These are phyloP conservation scores for Wasmannia auropunctata DNA, from an alignment of 1,140 invertebrate species.

Conservation along the genomic window DNA sequence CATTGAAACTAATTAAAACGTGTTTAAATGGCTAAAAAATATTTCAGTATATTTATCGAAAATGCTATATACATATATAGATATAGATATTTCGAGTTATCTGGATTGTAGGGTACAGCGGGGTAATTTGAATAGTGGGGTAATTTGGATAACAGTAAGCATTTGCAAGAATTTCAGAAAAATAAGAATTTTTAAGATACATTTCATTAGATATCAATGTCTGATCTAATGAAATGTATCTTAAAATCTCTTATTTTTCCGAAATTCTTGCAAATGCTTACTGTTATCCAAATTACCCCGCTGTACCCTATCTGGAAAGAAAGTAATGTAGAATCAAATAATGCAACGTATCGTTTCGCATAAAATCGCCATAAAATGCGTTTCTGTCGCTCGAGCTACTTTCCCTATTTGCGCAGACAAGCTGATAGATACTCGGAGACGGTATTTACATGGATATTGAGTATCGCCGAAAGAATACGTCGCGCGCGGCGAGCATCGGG, in stretches of 20 bases:
- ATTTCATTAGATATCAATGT: too few relatives aligned
- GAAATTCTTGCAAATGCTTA: too few relatives aligned
- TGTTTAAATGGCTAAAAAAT: neutral
- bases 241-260: too few relatives aligned
- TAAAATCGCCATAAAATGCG: neutral
- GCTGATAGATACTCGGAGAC: neutral
- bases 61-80: too few relatives aligned
- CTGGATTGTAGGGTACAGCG: too few relatives aligned
- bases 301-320: neutral
- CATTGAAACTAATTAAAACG: neutral
- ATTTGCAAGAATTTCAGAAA: too few relatives aligned
- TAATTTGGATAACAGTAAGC: too few relatives aligned
- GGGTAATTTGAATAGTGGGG: too few relatives aligned
- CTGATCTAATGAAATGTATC: too few relatives aligned
- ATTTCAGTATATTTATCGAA: neutral
- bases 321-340: conserved; percentile 8
- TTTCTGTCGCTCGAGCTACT: neutral
- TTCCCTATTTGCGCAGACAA: neutral
- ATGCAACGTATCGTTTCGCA: neutral
- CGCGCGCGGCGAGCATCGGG: neutral
- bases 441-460: conserved; percentile 23
- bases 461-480: conserved; percentile 3
- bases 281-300: too few relatives aligned
- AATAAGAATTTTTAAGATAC: too few relatives aligned
- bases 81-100: neutral